Evolutionary conservation across 92 coral and sea anemone genomes (phyloP).

Genomic region (Palythoa heliodiscus): DNA sequence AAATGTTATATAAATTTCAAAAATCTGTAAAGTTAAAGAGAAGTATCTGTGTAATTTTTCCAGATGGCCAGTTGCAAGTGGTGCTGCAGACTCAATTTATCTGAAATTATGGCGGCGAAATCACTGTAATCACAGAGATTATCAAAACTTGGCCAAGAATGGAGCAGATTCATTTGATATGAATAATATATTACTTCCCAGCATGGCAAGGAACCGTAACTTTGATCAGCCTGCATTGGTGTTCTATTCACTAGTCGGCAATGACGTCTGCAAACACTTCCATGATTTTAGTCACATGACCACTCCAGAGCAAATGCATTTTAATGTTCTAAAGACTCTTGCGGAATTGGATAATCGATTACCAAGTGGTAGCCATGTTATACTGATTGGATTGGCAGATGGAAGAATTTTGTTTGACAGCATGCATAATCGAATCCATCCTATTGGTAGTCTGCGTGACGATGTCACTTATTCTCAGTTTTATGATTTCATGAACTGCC

Average conservation of each 20-base stretch:
- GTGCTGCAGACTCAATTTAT: constrained; percentile 88
- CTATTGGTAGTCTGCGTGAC: constrained; percentile 83
- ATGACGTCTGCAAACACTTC: constrained; percentile 86
- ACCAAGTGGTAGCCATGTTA: constrained; percentile 88
- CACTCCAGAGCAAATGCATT: constrained; percentile 86
- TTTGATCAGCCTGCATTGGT: constrained; percentile 91
- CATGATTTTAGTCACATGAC: constrained; percentile 74
- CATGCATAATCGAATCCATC: constrained; percentile 90
- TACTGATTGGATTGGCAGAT: constrained; percentile 81
- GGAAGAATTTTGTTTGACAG: constrained; percentile 82
- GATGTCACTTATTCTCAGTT: constrained; percentile 87
- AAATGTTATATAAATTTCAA: too few species aligned
- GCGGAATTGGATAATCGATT: constrained; percentile 67
- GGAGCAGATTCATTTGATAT: constrained; percentile 95
- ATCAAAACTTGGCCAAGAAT: constrained; percentile 96
- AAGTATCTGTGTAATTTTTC: neutral
- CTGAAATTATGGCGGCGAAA: constrained; percentile 83
- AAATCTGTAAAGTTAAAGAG: too few species aligned
- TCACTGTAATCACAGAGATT: constrained; percentile 96
- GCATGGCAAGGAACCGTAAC: constrained; percentile 75
- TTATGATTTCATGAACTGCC: constrained; percentile 93
- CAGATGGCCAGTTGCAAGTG: constrained; percentile 87
- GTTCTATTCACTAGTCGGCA: constrained; percentile 86
- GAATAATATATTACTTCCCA: constrained; percentile 65
- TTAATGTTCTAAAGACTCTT: constrained; percentile 78